Evolutionary conservation across 64 coral and sea anemone species (phyloP).

Genomic region (Montipora efflorescens): DNA sequence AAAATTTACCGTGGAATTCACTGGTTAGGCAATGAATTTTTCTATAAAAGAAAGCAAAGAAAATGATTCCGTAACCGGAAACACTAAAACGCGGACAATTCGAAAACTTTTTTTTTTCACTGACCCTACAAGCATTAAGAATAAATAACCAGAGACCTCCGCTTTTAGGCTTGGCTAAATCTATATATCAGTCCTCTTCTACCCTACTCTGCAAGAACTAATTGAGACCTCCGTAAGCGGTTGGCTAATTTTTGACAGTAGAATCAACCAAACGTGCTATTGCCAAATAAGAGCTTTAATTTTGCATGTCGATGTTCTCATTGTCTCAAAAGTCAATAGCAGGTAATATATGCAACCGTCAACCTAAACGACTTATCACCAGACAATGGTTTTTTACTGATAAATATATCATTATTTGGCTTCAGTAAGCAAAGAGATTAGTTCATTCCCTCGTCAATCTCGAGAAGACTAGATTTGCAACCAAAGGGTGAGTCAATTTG

Average conservation of each 20-base stretch:
- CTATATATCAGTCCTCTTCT: background rate
- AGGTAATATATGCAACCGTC: background rate
- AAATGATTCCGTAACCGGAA: too few relatives aligned
- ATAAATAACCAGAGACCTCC: too few relatives aligned
- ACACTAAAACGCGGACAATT: too few relatives aligned
- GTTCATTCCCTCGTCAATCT: constrained; percentile 5
- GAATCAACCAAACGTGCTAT: constrained; percentile 6
- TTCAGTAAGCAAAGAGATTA: background rate
- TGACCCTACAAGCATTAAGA: too few relatives aligned
- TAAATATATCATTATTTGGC: constrained; percentile 4
- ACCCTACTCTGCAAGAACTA: constrained; percentile 11
- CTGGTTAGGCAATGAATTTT: too few relatives aligned
- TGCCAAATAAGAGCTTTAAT: background rate
- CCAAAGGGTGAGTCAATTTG: constrained; percentile 4
- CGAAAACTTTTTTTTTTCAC: too few relatives aligned
- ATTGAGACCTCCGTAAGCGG: constrained; percentile 3
- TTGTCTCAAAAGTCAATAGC: background rate
- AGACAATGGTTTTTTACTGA: background rate
- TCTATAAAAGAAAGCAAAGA: too few relatives aligned
- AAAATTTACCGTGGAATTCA: too few relatives aligned
- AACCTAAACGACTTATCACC: background rate
- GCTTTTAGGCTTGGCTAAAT: too few relatives aligned
- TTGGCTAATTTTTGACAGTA: constrained; percentile 11
- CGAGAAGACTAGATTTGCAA: constrained; percentile 21
- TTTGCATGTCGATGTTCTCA: background rate